Evolutionary conservation across 2,113 vertebrate species (phyloP).

Genomic region (Chunga burmeisteri): DNA sequence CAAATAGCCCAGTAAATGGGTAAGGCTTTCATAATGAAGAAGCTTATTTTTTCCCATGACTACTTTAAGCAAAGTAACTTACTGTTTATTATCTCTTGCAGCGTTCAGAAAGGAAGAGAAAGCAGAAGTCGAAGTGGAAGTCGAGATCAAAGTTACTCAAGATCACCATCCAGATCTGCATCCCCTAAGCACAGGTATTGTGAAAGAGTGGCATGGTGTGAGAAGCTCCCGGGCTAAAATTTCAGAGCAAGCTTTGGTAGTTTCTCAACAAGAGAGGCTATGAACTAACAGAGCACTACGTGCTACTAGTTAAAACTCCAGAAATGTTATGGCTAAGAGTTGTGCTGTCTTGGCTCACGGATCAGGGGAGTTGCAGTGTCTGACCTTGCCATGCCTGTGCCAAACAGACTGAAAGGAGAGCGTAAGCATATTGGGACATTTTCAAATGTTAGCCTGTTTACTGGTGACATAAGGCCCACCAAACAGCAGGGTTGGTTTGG

Average conservation of each 20-base stretch:
- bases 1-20: slow-evolving; percentile 78
- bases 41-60: accelerated
- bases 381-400: not conserved
- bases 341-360: not conserved
- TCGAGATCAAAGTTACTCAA: slow-evolving; percentile 76
- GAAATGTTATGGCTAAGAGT: not conserved
- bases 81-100: not conserved
- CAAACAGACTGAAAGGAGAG: not conserved
- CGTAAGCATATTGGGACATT: accelerated
- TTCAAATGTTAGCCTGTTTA: not conserved
- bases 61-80: not conserved
- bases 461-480: not conserved
- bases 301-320: not conserved
- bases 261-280: accelerated
- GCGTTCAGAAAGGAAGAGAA: slow-evolving; percentile 73
- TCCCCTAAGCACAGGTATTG: slow-evolving; percentile 77
- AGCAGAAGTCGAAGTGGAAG: slow-evolving; percentile 77
- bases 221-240: not conserved
- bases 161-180: slow-evolving; percentile 73
- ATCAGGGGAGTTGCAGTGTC: not conserved
- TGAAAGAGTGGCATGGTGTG: not conserved
- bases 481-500: not conserved
- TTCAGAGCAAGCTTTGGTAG: not conserved
- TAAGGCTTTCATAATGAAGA: not conserved
- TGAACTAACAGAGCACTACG: not conserved